These are phyloP conservation scores for Capreolus pygargus DNA, from an alignment of 2,113 vertebrate genomes.

Conservation along the genomic window DNA sequence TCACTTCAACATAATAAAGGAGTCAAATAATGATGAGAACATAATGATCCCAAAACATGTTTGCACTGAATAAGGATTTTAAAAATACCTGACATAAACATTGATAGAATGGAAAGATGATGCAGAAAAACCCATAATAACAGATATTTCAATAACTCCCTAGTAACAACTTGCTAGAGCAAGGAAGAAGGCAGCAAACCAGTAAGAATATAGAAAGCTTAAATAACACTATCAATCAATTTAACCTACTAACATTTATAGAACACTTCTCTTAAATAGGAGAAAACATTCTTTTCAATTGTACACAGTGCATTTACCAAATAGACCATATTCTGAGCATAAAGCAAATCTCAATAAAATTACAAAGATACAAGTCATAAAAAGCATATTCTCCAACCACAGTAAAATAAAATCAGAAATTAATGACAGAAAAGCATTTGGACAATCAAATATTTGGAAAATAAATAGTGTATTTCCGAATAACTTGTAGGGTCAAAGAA, in stretches of 20 bases:
- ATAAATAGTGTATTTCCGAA: not conserved
- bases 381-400: not conserved
- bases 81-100: not conserved
- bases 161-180: not conserved
- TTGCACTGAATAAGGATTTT: not conserved
- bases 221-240: not conserved
- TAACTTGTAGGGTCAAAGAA: not conserved
- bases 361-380: not conserved
- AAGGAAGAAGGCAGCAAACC: not conserved
- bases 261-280: not conserved
- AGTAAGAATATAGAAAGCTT: not conserved
- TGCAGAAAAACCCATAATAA: not conserved
- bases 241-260: not conserved
- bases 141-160: not conserved
- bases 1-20: not conserved
- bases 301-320: not conserved
- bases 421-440: not conserved
- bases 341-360: constrained; percentile 10
- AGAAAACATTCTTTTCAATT: constrained; percentile 36
- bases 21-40: not conserved
- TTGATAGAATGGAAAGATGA: not conserved
- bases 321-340: not conserved
- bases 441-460: constrained; percentile 40
- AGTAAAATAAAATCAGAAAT: constrained; percentile 44
- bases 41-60: not conserved